These are phyloP conservation scores for Characodon lateralis DNA, from an alignment of 2,797 vertebrate genomes.

Conservation along the genomic window DNA sequence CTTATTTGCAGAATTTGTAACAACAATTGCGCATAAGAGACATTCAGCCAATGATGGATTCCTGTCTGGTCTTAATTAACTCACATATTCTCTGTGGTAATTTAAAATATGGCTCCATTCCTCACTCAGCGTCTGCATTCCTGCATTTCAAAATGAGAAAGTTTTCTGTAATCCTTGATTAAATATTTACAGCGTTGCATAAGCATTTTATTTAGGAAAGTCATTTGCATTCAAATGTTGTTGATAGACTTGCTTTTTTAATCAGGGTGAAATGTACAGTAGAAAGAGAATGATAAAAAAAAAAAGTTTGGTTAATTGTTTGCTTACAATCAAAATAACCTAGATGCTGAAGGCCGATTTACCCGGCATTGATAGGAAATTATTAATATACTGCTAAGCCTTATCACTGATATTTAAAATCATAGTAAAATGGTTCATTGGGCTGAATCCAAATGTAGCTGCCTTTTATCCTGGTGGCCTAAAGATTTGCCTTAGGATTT, in stretches of 20 bases:
- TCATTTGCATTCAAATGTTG: constrained; percentile 26
- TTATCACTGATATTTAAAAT: neutral
- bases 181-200: constrained; percentile 6
- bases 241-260: constrained; percentile 20
- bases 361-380: neutral
- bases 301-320: constrained; percentile 32
- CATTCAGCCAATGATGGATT: neutral
- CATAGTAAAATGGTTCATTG: neutral
- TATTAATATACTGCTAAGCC: neutral
- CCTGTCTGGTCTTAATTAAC: constrained; percentile 16
- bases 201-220: constrained; percentile 13
- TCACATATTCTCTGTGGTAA: constrained; percentile 2
- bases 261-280: constrained; percentile 20
- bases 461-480: neutral
- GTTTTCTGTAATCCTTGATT: constrained; percentile 2
- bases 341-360: constrained; percentile 13
- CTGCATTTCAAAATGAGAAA: neutral
- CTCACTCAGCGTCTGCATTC: neutral
- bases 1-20: neutral
- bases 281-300: constrained; percentile 14
- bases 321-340: constrained; percentile 11
- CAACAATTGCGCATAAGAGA: neutral
- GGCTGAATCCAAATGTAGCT: neutral
- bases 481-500: neutral
- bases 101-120: neutral